Evolutionary conservation across 2,797 vertebrate species (phyloP).

Genomic region (Semotilus atromaculatus): DNA sequence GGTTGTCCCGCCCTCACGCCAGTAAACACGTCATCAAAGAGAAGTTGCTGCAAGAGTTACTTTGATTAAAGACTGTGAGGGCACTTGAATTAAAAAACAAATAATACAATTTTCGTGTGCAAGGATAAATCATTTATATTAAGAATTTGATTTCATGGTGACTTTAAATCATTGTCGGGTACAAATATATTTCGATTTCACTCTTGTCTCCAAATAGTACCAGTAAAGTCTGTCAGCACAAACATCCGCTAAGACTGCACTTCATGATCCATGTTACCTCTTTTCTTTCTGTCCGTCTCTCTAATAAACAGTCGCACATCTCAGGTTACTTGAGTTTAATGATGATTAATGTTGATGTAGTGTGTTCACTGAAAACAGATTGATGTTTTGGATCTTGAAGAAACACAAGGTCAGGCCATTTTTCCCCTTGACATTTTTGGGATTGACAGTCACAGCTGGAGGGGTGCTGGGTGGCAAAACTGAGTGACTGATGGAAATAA

Average conservation of each 20-base stretch:
- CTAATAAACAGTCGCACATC: neutral
- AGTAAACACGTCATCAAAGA: no score
- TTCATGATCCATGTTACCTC: neutral
- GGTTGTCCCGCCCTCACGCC: no score
- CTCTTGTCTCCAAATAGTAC: neutral
- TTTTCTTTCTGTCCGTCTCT: neutral
- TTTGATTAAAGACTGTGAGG: neutral
- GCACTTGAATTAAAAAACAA: neutral
- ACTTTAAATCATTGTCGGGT: neutral
- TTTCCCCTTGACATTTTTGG: conserved; percentile 51
- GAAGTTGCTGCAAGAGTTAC: no score
- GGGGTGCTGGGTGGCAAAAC: conserved; percentile 43
- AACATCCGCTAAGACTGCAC: neutral
- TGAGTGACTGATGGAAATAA: conserved; percentile 47
- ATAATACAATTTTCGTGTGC: no score
- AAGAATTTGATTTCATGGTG: neutral
- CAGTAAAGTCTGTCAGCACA: neutral
- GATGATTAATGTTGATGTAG: conserved; percentile 41
- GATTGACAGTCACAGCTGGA: conserved; percentile 52
- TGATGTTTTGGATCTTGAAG: conserved; percentile 40
- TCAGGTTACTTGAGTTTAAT: conserved; percentile 13
- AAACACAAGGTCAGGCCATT: conserved; percentile 54
- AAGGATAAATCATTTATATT: no score
- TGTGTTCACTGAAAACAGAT: conserved; percentile 26
- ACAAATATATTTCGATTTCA: neutral